Conservation (phyloP, 1,140 invertebrate species). For the Proctacanthus coquilletti region DNA sequence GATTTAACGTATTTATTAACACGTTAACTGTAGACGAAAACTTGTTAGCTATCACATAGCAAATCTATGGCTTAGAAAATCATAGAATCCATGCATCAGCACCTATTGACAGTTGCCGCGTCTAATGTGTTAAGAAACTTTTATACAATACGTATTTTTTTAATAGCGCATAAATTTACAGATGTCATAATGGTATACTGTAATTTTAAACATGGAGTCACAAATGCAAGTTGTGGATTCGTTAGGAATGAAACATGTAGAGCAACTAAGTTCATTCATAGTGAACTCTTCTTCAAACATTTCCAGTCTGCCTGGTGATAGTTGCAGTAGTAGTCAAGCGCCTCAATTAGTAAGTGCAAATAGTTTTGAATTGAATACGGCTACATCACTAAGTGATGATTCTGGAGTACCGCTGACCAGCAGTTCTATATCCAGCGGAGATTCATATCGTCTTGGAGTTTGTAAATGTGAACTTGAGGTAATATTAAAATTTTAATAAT, state of each 20-base stretch:
- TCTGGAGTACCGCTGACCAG: conserved; percentile 36
- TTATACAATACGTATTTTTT: no score
- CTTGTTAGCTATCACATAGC: no score
- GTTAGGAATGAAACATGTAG: background rate
- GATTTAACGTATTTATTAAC: no score
- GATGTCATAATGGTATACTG: no score
- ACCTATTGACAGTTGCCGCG: no score
- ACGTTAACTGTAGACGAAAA: no score
- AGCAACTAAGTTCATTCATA: background rate
- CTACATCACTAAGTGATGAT: conserved; percentile 34
- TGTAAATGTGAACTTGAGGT: conserved; percentile 36
- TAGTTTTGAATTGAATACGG: conserved; percentile 27
- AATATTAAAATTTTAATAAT: no score
- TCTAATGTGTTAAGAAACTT: no score
- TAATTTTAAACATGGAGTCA: conserved; percentile 1
- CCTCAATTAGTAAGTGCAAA: conserved; percentile 19
- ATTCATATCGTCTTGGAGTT: conserved; percentile 32
- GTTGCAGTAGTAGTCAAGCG: conserved; percentile 3
- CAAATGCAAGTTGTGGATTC: conserved; percentile 2
- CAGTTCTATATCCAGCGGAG: conserved; percentile 38
- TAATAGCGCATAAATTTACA: no score
- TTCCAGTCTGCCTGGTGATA: conserved; percentile 11
- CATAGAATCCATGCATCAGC: no score
- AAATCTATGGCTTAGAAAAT: no score
- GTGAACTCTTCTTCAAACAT: background rate